Conservation (phyloP, 2,888 invertebrate species). For the Xanthorhoe spadicearia region DNA sequence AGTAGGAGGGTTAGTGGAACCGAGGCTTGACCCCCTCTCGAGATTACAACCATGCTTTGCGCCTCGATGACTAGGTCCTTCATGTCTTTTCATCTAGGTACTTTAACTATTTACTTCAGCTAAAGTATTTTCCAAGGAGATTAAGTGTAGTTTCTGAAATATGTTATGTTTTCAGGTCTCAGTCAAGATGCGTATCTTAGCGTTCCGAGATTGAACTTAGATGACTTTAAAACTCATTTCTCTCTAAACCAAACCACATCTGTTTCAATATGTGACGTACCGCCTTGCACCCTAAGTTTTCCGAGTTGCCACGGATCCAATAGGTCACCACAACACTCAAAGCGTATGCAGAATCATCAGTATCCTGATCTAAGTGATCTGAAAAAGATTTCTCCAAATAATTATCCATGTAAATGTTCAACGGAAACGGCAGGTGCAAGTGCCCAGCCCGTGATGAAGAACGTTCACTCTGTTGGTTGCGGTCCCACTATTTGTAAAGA, state of each 20-base stretch:
- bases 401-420: slow-evolving; percentile 6
- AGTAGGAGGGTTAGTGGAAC: too few relatives aligned
- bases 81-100: too few relatives aligned
- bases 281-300: not conserved
- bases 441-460: not conserved
- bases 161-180: slow-evolving; percentile 26
- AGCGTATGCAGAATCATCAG: slow-evolving; percentile 4
- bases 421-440: not conserved
- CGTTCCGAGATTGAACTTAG: slow-evolving; percentile 8
- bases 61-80: too few relatives aligned
- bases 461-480: not conserved
- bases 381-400: not conserved
- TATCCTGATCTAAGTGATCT: not conserved
- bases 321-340: not conserved
- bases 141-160: too few relatives aligned
- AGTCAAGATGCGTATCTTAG: slow-evolving; percentile 31
- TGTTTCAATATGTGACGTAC: slow-evolving; percentile 18
- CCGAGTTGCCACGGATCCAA: not conserved
- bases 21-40: too few relatives aligned
- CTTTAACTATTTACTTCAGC: too few relatives aligned
- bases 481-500: slow-evolving; percentile 1
- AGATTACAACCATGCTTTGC: too few relatives aligned
- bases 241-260: slow-evolving; percentile 10
- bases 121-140: too few relatives aligned
- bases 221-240: slow-evolving; percentile 22